Base-by-base conservation (phyloP, 2,797 vertebrate species). In the Peromyscus nudipes region DNA sequence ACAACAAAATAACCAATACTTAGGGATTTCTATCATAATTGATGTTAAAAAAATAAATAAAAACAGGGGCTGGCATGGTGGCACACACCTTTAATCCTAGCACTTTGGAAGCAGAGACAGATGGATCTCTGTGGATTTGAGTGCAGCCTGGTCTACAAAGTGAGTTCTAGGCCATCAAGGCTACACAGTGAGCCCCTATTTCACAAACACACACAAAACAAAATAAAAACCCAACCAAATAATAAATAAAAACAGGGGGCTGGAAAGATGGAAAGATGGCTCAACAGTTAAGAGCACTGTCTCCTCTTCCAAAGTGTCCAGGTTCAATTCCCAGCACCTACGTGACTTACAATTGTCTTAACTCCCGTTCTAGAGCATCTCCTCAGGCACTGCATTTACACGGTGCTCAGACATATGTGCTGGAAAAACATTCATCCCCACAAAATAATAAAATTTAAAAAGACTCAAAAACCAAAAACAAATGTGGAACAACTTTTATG, bases 401-500 rank as follows among this genome's bases (percentile, higher is more conserved):
- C 8, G 40, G 40, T 46, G 25, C 73, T 46, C 40, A 76, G 73
- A 76, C 25, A 29, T 29, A 76, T 46, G 62, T 49, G 34, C 31
- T 52, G 31, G 83, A 23, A 86, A 60, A 86, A 69, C 21, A n/a
- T 17, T 67, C 43, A 49, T 4, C 64, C 43, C 67, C 43, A 85
- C 27, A 67, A 49, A 67, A 67, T n/a, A 86, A 86, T 52, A 69
- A n/a, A 69, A 86, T 69, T 69, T 69, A 52, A 93, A 71, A 92
- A 75, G 43, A 92, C 10, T 82, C 49, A 90, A 52, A 60, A 79
- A 76, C 76, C 6, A n/a, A 89, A 67, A 80, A 52, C 19, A 57
- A 95, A 69, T 40, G 25, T 52, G 67, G 34, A 96, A 90, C 89
- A 87, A 73, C 89, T 90, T 95, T 93, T 77, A 85, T 79, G 27